Evolutionary conservation across 2,113 vertebrate genomes (phyloP), one percentile per base, ranked within the genome.

Genomic region (Accipiter virgatus): DNA sequence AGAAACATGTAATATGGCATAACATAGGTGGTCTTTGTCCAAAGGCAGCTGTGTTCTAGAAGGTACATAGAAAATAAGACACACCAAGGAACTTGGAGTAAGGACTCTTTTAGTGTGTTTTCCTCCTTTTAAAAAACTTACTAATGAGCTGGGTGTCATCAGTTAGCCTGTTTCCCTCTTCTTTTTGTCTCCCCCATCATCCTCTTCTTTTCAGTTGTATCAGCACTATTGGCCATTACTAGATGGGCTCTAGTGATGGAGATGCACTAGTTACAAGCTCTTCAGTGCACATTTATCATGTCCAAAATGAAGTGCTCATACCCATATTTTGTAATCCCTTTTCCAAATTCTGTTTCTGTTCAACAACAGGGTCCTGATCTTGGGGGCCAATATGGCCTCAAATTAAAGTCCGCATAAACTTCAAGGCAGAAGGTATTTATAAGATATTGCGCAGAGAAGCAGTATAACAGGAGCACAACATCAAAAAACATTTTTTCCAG

Each of bases 361-460:
- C 63, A 81, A 13, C 26, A 47, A 7, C 38, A 34, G 61, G n/a
- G 38, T 53, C 53, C 20, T 80, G 79, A 65, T 80, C 71, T 85
- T 62, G 72, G 48, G 48, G 32, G 75, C 36, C 53, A 90, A 21
- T 65, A 34, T 9, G 20, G 45, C 34, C 75, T 85, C 67, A 20
- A 80, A 95, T n/a, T 78, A 34, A 84, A 93, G 56, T 25, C 53
- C 11, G 5, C 10, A 70, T 65, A 43, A 92, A 90, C 34, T 61
- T 90, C 71, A 85, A 80, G 47, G 78, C 36, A 81, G 84, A 87
- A 79, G 26, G 22, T 56, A 75, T 80, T 83, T 86, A 20, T 63
- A 68, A 65, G 72, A 84, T 56, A 74, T 4, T 84, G 55, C 31
- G 22, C 36, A 94, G 63, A 77, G 52, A 79, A 82, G 36, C 20